Percentiles rank a stretch among this genome's conserved stretches.
Evolutionary conservation across 1,140 invertebrate species (phyloP).

Genomic region (Sycophila sp.): DNA sequence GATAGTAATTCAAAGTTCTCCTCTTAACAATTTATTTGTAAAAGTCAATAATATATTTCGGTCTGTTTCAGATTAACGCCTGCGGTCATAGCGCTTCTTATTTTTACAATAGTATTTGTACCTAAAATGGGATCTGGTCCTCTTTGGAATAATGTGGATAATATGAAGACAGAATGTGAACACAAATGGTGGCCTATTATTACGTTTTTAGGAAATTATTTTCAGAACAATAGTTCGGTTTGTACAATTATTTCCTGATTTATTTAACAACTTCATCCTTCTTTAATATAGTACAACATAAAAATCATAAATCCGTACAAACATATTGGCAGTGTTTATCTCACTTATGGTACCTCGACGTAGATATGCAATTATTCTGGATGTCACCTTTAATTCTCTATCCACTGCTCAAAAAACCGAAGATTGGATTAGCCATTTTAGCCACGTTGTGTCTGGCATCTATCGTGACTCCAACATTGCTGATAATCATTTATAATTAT

Average conservation of each 20-base stretch:
- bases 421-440: conserved; percentile 40
- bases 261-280: too few species aligned
- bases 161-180: conserved; percentile 53
- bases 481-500: too few species aligned
- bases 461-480: neutral
- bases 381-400: conserved; percentile 59
- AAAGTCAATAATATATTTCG: neutral
- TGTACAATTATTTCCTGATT: too few species aligned
- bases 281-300: too few species aligned
- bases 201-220: conserved; percentile 72
- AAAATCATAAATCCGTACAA: too few species aligned
- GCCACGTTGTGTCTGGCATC: conserved; percentile 20
- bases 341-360: conserved; percentile 61
- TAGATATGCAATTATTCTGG: conserved; percentile 60
- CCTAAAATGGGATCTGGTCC: conserved; percentile 57
- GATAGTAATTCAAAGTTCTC: too few species aligned
- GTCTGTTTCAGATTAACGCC: conserved; percentile 62
- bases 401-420: conserved; percentile 46
- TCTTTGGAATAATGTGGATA: conserved; percentile 52
- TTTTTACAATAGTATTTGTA: conserved; percentile 56
- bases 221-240: too few species aligned
- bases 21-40: neutral
- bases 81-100: conserved; percentile 56
- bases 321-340: conserved; percentile 59
- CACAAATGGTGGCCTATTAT: conserved; percentile 71